Conservation (phyloP, 1,140 invertebrate genomes). For the Plutomurus gul region DNA sequence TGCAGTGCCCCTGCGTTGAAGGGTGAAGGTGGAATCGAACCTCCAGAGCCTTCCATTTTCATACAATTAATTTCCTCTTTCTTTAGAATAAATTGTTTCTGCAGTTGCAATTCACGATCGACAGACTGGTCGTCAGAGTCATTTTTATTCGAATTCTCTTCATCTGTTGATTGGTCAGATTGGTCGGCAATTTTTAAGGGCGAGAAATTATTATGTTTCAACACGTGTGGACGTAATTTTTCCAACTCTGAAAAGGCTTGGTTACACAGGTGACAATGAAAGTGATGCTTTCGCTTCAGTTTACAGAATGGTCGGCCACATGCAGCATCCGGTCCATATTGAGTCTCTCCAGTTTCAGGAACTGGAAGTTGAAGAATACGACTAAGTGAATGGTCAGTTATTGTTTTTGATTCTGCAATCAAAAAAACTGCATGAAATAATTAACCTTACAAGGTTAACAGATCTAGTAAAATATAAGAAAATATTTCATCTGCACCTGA, state of each 20-base stretch:
- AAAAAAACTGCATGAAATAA: neutral
- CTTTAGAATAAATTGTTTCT: slow-evolving; percentile 19
- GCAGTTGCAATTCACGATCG: slow-evolving; percentile 30
- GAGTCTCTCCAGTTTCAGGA: slow-evolving; percentile 49
- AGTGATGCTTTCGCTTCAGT: slow-evolving; percentile 80
- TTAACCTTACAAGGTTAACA: too few species aligned
- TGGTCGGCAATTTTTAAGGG: slow-evolving; percentile 34
- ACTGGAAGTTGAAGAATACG: slow-evolving; percentile 51
- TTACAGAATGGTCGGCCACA: slow-evolving; percentile 85
- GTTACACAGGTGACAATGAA: slow-evolving; percentile 85
- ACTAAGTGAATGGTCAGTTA: slow-evolving; percentile 53
- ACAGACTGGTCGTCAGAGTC: slow-evolving; percentile 57
- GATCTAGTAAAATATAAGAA: neutral
- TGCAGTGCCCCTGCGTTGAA: slow-evolving; percentile 44
- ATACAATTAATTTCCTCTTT: slow-evolving; percentile 36
- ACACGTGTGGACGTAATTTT: slow-evolving; percentile 67
- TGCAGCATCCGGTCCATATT: slow-evolving; percentile 65
- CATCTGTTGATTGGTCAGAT: slow-evolving; percentile 39
- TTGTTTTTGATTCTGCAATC: slow-evolving; percentile 46
- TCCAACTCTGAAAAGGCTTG: slow-evolving; percentile 76
- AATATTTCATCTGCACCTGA: neutral
- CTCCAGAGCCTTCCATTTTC: slow-evolving; percentile 1
- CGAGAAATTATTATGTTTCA: slow-evolving; percentile 66
- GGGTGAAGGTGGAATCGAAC: slow-evolving; percentile 4
- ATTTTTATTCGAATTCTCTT: slow-evolving; percentile 56